Base-by-base conservation (phyloP, 2,888 invertebrate genomes). In the Callosobruchus maculatus region DNA sequence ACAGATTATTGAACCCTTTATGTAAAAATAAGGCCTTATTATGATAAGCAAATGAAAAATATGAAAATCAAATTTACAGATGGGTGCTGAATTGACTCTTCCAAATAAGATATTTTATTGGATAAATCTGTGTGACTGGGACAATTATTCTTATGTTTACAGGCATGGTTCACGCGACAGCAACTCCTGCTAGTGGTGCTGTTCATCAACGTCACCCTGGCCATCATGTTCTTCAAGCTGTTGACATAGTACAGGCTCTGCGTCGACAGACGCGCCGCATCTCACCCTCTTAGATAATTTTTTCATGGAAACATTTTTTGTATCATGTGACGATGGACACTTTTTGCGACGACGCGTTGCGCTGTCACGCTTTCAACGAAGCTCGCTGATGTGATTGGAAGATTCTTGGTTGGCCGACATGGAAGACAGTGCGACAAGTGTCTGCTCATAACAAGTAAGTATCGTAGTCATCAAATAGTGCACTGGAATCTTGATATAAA, bases 121-220 rank as follows among this genome's bases (percentile, higher is more conserved):
- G n/a, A n/a, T n/a, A n/a, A n/a, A n/a, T n/a, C 21, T 67, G 21
- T 67, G 2, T 67, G 21, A 20, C 21, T 4, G 20, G n/a, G n/a
- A n/a, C n/a, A n/a, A n/a, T n/a, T n/a, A 70, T 70, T 21, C 4
- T 20, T 22, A 3, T 21, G 21, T 80, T 90, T 90, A 7, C 92
- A 97, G 96, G 97, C 97, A 92, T 97, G 97, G 97, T 95, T 97
- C 89, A 95, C 96, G 86, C 93, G 97, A 88, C 97, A 97, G 90
- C 96, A 97, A 90, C 91, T 97, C 88, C 94, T 97, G 88, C 93
- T 97, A 90, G 90, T 97, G 87, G 96, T 97, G 85, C 92, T 97
- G 84, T 94, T 97, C 90, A 93, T 96, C 90, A 97, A 97, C 90
- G 94, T 97, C 89, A 94, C 95, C 83, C 90, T 97, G 91, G 97